Base-by-base conservation (phyloP, 2,113 vertebrate species). In the Microtus oregoni region DNA sequence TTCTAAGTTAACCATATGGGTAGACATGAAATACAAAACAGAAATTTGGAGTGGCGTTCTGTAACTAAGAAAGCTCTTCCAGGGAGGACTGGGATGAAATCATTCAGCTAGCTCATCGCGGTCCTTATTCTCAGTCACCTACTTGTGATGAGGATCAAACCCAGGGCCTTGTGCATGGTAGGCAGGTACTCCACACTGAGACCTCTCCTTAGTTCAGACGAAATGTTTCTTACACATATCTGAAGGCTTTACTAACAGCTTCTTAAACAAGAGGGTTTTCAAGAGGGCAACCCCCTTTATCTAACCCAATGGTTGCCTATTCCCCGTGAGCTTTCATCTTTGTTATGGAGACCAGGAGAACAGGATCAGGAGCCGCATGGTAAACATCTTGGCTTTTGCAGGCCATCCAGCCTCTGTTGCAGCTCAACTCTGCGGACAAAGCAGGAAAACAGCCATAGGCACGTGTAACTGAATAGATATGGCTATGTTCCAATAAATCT, bases 1-100 rank as follows among this genome's bases (percentile, higher is more conserved):
- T 85, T 14, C 35, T 65, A 91, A 50, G 41, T 86, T 72, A 94
- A 70, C 65, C 32, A 93, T 86, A 89, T 85, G 19, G 82, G 20
- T 41, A 86, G 47, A 2, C 38, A 52, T 75, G 11, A 85, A 92
- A 75, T 44, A 79, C 35, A 24, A 73, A 81, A 75, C 7, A 83
- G n/a, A 87, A 95, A 82, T 77, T 92, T 44, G 82, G 26, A 8
- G 76, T 83, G 22, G 2, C 75, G 58, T 86, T 79, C 50, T 77
- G 79, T 19, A 79, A 61, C 52, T 41, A 68, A 63, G 35, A 89
- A 81, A 19, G 26, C 11, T 58, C 41, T 79, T 76, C 50, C 50
- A 68, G 87, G 44, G 55, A 83, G 63, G 35, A 88, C 6, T 35
- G 61, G 75, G 70, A 83, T 91, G 32, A 14, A 5, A 0, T 88